phyloP scores from a whole-genome alignment of 2,888 invertebrate genomes.

The Aspidapion aeneum region DNA sequence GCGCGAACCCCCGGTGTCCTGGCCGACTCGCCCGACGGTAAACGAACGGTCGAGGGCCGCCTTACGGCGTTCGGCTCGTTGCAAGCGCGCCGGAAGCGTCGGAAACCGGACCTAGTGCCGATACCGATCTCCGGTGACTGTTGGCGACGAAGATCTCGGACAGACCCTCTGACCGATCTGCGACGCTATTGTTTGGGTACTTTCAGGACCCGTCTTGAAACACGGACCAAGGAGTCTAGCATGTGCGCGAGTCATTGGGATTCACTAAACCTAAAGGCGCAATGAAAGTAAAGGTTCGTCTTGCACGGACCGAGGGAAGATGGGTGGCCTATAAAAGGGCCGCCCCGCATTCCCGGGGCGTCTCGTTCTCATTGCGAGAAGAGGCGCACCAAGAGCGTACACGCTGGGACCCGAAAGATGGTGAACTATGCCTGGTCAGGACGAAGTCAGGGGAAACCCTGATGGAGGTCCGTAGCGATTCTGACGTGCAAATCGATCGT shows the following conservation, averaged over 20 bases:
- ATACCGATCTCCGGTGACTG: constrained; percentile 14
- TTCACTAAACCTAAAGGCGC: constrained; percentile 58
- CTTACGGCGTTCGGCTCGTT: constrained; percentile 7
- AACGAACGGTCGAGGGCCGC: constrained; percentile 15
- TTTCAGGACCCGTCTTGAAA: constrained; percentile 71
- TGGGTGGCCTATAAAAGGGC: constrained; percentile 36
- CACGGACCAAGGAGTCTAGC: constrained; percentile 73
- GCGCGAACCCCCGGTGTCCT: constrained; percentile 20
- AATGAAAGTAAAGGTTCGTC: constrained; percentile 60
- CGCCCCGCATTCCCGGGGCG: constrained; percentile 48
- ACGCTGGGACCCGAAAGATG: constrained; percentile 68
- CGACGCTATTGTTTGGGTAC: constrained; percentile 44
- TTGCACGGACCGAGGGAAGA: constrained; percentile 47
- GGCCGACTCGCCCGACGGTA: constrained; percentile 18
- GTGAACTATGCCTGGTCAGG: constrained; percentile 70
- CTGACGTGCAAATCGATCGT: constrained; percentile 80
- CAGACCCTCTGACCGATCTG: constrained; percentile 36
- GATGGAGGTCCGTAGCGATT: constrained; percentile 70
- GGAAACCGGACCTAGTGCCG: constrained; percentile 16
- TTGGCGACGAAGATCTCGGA: constrained; percentile 24
- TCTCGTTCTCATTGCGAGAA: constrained; percentile 48
- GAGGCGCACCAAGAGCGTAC: constrained; percentile 59
- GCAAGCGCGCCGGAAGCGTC: constrained; percentile 14
- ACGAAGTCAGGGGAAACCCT: constrained; percentile 66
- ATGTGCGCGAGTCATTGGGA: constrained; percentile 68